Base-by-base conservation (phyloP, 2,113 vertebrate genomes). In the Aplodontia rufa region DNA sequence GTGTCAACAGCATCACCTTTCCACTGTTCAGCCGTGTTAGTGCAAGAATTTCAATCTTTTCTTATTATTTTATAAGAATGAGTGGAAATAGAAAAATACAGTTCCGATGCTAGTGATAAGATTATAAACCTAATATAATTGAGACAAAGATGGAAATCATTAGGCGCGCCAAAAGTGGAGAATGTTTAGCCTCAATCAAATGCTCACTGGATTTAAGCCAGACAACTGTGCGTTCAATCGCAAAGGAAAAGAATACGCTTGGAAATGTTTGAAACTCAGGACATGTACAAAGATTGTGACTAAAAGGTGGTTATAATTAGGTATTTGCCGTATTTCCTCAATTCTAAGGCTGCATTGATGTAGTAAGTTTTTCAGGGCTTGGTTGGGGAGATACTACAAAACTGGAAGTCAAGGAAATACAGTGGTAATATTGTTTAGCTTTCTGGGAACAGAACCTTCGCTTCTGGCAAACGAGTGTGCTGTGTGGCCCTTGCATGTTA, bases 71-170 rank as follows among this genome's bases (percentile, higher is more conserved):
- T 88, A 53, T 91, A 86, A 94, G 71, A 89, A 94, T 40, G 87
- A 95, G 79, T 96, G 91, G 87, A 94, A 97, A 94, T 93, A 87
- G 89, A 87, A 93, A 96, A 91, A 76, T 87, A 91, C 96, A 94
- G 75, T 75, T 79, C 93, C 40, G 94, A 97, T 96, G 89, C 42
- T 80, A 6, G 93, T 62, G 94, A 96, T 96, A 97, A 96, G 90
- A 72, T 94, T 83, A 26, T 49, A 71, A 85, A 86, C 82, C 62
- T 79, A 69, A 51, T 12, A 79, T 58, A 86, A 96, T 68, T 58
- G 96, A 96, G 82, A 96, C 86, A 26, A 76, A 97, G 94, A 96
- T 97, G 97, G 97, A 91, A 97, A 94, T 96, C 96, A 80, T 96
- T 96, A 97, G 88, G 78, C 19, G 2, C 2, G 51, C 91, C 0